A percentile compares a stretch with the other conserved stretches of the same genome.
These are phyloP conservation scores for silkworm (Bombyx mori) DNA, from an alignment of 1,140 invertebrate genomes.

Conservation along the genomic window ASM3026992v2 NC_085116.1:744001-744500, in stretches of 20 bases:
- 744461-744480: slow-evolving; percentile 8
- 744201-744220: neutral
- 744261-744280: slow-evolving; percentile 2
- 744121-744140: neutral
- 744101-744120: neutral
- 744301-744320: slow-evolving; percentile 1
- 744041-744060: slow-evolving; percentile 1
- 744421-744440: slow-evolving; percentile 6
- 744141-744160: neutral
- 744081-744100: neutral
- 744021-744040: slow-evolving; percentile 1
- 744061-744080: neutral
- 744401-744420: slow-evolving; percentile 9
- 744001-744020: slow-evolving; percentile 1
- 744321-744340: slow-evolving; percentile 1
- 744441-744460: neutral
- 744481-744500: slow-evolving; percentile 9
- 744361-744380: slow-evolving; percentile 3
- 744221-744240: slow-evolving; percentile 3
- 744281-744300: neutral
- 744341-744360: slow-evolving; percentile 3
- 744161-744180: neutral
- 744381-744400: slow-evolving; percentile 4
- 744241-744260: neutral
- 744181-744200: slow-evolving; percentile 1